Percentiles rank a stretch among this genome's conserved stretches.
Evolutionary conservation across 2,113 vertebrate species (phyloP).

Genomic region (Diadophis punctatus): DNA sequence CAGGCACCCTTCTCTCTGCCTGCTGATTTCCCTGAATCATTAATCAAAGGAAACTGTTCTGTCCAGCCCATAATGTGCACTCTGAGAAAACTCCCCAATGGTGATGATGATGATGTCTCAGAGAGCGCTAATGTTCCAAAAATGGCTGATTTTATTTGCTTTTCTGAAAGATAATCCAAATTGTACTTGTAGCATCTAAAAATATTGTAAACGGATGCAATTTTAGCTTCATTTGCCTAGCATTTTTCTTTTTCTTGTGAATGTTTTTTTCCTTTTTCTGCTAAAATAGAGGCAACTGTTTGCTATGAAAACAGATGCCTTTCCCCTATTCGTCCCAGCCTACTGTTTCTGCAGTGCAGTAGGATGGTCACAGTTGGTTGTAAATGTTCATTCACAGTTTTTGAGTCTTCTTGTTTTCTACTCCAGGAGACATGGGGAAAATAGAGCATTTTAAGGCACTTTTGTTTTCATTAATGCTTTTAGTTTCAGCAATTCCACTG

Average conservation of each 20-base stretch:
- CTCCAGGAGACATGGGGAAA: background rate
- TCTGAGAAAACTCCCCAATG: slow-evolving; percentile 41
- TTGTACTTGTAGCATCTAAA: slow-evolving; percentile 62
- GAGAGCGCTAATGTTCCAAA: slow-evolving; percentile 50
- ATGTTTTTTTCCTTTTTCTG: slow-evolving; percentile 27
- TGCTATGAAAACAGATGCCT: slow-evolving; percentile 60
- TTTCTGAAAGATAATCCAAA: slow-evolving; percentile 50
- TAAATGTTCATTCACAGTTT: slow-evolving; percentile 62
- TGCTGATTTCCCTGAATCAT: slow-evolving; percentile 44
- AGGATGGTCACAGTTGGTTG: slow-evolving; percentile 58
- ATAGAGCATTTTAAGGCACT: background rate
- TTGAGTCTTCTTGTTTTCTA: slow-evolving; percentile 53
- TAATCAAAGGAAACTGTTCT: slow-evolving; percentile 49
- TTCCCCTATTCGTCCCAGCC: slow-evolving; percentile 48
- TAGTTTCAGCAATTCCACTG: slow-evolving; percentile 28
- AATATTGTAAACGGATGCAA: slow-evolving; percentile 60
- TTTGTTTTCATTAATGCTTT: slow-evolving; percentile 27
- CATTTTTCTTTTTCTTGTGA: slow-evolving; percentile 48
- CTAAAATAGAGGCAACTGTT: slow-evolving; percentile 60
- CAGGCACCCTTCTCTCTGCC: slow-evolving; percentile 41
- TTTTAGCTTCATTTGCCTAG: slow-evolving; percentile 45
- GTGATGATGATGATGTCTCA: slow-evolving; percentile 38
- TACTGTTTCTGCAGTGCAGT: slow-evolving; percentile 55
- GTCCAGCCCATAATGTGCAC: slow-evolving; percentile 27
- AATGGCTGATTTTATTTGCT: background rate